Base-by-base conservation (phyloP, 2,888 invertebrate genomes). In the Drosophila pseudotalamancana region DNA sequence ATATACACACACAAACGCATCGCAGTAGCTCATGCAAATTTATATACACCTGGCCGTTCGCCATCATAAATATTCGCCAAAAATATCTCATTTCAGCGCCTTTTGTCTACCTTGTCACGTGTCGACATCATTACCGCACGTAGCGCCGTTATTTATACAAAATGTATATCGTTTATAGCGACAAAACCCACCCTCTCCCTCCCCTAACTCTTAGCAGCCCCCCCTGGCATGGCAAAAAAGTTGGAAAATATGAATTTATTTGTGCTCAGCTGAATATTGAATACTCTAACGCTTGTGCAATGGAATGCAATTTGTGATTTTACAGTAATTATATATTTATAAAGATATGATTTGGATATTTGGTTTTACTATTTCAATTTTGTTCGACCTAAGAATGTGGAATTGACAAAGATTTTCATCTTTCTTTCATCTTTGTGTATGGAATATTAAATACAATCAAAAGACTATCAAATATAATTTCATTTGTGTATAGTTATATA, bases 71-170 rank as follows among this genome's bases (percentile, higher is more conserved):
- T 81, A 85, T 82, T 69, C 76, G 54, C 68, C 73, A 72, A 82
- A 85, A 67, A 81, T 81, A 81, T 81, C 85, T 81, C 73, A 85
- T 85, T 82, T 81, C 81, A 85, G 80, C 81, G 86, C 74, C 86
- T 79, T 79, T 82, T 82, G 79, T 78, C 83, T 78, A 75, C 78
- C 59, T 88, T 81, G 90, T 90, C 90, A 90, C 90, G 90, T 90
- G 90, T 88, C 86, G 84, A 81, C 88, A 84, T 90, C 89, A 90
- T 90, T 90, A 90, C 89, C 65, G 81, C 90, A 90, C 90, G 90
- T 90, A 89, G 81, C 88, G 80, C 80, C 81, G 81, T 84, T 90
- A 84, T 90, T 87, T 89, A 87, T 83, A 79, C 68, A 85, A 85
- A 85, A 84, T 84, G 77, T 84, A 74, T 77, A 81, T 77, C 81